These are phyloP conservation scores for Hirtodrosophila trivittata DNA, from an alignment of 2,888 invertebrate genomes.

Conservation along the genomic window DNA sequence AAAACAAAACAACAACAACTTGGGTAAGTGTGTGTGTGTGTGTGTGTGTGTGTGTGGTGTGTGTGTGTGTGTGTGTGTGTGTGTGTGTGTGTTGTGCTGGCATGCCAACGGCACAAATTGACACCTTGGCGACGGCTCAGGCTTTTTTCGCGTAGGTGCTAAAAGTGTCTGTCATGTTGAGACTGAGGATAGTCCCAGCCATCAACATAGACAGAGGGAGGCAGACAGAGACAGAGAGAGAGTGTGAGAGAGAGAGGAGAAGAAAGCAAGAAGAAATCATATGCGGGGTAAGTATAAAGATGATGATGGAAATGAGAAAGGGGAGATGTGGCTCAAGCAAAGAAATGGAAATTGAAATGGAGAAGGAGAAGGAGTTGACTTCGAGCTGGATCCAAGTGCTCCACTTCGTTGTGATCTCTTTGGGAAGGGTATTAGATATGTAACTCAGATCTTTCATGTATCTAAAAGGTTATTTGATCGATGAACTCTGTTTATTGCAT, in stretches of 20 bases:
- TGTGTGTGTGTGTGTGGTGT: conserved; percentile 20
- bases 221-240: too few species aligned
- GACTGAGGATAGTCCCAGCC: conserved; percentile 17
- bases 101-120: conserved; percentile 69
- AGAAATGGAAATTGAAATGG: background rate
- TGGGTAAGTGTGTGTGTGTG: conserved; percentile 8
- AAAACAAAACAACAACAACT: conserved; percentile 22
- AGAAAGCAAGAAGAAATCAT: too few species aligned
- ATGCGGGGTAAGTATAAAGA: conserved; percentile 9
- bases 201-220: too few species aligned
- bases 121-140: conserved; percentile 66
- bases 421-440: too few species aligned
- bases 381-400: too few species aligned
- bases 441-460: too few species aligned
- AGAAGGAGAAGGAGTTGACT: too few species aligned
- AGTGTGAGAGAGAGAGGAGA: too few species aligned
- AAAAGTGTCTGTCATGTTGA: conserved; percentile 58
- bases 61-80: conserved; percentile 22
- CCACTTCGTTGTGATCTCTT: too few species aligned
- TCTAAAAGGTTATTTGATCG: too few species aligned
- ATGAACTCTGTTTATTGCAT: too few species aligned
- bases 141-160: conserved; percentile 64
- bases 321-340: too few species aligned
- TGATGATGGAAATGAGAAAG: conserved; percentile 3
- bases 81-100: conserved; percentile 30